Percentiles rank a stretch among this genome's conserved stretches.
These are phyloP conservation scores for Thalassarche chlororhynchos DNA, from an alignment of 2,113 vertebrate species.

Conservation along the genomic window DNA sequence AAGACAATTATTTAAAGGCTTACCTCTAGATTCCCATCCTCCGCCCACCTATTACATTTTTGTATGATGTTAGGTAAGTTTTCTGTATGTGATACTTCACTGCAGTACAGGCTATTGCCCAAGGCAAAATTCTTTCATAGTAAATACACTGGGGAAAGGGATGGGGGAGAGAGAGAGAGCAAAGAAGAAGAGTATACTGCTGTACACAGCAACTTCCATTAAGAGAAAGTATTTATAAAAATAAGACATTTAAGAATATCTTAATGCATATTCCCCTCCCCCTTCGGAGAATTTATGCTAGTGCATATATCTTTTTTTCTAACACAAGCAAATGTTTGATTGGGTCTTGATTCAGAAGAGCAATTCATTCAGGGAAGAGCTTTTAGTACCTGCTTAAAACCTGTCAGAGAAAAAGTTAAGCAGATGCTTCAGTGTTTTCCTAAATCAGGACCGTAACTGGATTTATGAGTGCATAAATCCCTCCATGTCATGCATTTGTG, in stretches of 20 bases:
- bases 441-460: background rate
- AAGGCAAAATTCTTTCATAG: constrained; percentile 9
- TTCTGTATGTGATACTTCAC: background rate
- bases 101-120: constrained; percentile 16
- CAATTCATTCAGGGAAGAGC: background rate
- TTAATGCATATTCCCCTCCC: background rate
- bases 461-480: background rate
- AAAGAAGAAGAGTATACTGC: background rate
- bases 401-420: background rate
- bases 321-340: background rate
- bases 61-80: background rate
- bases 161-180: background rate
- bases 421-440: background rate
- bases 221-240: constrained; percentile 4
- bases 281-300: background rate
- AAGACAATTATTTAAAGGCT: background rate
- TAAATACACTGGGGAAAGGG: constrained; percentile 32
- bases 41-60: background rate
- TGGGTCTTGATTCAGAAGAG: background rate
- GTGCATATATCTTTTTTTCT: background rate
- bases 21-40: background rate
- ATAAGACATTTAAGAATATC: constrained; percentile 2
- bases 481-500: rapidly evolving
- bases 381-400: constrained; percentile 25
- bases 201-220: background rate